Percentiles rank a stretch among this genome's conserved stretches.
Conservation (phyloP, 2,797 vertebrate genomes). For the Neosilurus mollespiculum region DNA sequence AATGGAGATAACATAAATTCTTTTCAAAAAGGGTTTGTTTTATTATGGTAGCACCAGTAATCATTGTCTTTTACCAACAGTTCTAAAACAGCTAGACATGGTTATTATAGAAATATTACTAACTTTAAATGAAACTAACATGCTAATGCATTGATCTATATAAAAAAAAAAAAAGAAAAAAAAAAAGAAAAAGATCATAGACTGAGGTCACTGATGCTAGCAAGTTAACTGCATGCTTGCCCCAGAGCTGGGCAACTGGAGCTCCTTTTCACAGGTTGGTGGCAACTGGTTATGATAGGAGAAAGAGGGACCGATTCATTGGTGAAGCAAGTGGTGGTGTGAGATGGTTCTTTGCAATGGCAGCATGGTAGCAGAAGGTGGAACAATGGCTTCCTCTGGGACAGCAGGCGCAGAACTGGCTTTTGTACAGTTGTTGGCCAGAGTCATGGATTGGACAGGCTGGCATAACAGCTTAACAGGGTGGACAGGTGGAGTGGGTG, state of each 20-base stretch:
- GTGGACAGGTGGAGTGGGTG: not conserved
- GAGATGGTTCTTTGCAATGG: not conserved
- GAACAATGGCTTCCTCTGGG: constrained; percentile 4
- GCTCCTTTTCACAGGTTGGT: constrained; percentile 8
- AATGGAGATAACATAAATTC: not conserved
- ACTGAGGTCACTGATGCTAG: not conserved
- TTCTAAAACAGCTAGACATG: not conserved
- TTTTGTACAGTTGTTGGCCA: not conserved
- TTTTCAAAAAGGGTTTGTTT: not conserved
- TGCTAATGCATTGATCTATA: not conserved
- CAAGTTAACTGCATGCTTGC: not conserved
- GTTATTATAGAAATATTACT: not conserved
- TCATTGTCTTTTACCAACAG: not conserved
- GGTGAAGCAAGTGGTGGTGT: constrained; percentile 7
- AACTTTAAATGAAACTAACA: not conserved
- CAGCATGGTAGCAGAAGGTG: not conserved
- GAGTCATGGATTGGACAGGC: not conserved
- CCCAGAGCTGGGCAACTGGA: not conserved
- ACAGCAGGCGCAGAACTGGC: not conserved
- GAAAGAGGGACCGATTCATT: not conserved
- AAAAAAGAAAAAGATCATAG: too few species aligned
- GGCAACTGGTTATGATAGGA: not conserved
- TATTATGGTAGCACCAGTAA: not conserved
- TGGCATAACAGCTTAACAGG: not conserved
- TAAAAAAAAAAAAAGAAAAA: too few species aligned